Percentiles rank a stretch among this genome's conserved stretches.
Evolutionary conservation across 2,797 vertebrate species (phyloP).

Genomic region (Lagodon rhomboides): DNA sequence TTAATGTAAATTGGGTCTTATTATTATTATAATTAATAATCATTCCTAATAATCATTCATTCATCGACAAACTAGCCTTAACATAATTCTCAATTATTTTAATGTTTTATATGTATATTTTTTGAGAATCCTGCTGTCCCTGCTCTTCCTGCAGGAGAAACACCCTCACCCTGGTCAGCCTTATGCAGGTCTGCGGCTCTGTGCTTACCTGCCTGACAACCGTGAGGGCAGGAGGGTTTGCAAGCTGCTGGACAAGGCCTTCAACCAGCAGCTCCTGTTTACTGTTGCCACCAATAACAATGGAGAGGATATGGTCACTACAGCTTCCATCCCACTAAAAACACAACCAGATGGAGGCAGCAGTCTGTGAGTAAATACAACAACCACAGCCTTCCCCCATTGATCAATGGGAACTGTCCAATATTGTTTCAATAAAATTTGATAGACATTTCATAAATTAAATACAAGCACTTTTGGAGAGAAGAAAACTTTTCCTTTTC

Average conservation of each 20-base stretch:
- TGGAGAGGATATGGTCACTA: constrained; percentile 62
- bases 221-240: constrained; percentile 64
- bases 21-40: too few species aligned
- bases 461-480: background rate
- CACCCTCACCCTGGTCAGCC: constrained; percentile 79
- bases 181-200: constrained; percentile 56
- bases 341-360: constrained; percentile 50
- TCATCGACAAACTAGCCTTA: too few species aligned
- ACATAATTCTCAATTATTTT: too few species aligned
- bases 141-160: constrained; percentile 59
- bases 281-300: constrained; percentile 60
- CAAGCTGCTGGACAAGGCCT: constrained; percentile 71
- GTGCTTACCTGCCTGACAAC: constrained; percentile 77
- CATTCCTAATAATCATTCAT: too few species aligned
- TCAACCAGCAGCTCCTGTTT: constrained; percentile 74
- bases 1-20: too few species aligned
- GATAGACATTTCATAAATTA: background rate
- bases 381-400: background rate
- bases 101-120: too few species aligned
- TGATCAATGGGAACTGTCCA: accelerated
- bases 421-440: background rate
- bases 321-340: constrained; percentile 74
- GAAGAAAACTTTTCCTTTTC: background rate
- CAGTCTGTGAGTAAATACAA: constrained; percentile 52
- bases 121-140: too few species aligned